These are phyloP conservation scores for Phalanger gymnotis DNA, from an alignment of 2,797 vertebrate species.

Conservation along the genomic window DNA sequence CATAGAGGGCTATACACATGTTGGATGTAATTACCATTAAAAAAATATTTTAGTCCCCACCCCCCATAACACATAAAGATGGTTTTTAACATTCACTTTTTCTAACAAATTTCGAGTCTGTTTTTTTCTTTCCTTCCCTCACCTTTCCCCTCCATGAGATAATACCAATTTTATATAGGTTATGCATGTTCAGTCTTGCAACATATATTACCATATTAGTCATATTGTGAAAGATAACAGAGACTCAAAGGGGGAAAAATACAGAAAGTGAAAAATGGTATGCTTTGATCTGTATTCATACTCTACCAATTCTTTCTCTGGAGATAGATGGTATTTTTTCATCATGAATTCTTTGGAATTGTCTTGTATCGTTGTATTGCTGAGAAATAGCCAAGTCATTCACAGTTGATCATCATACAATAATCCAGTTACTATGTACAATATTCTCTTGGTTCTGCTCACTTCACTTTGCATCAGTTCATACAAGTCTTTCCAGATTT, in stretches of 20 bases:
- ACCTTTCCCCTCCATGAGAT: neutral
- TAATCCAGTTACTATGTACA: neutral
- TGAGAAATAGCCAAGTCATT: neutral
- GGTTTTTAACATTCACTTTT: neutral
- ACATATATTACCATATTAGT: neutral
- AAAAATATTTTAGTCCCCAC: neutral
- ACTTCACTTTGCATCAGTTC: neutral
- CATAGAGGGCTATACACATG: neutral
- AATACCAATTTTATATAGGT: neutral
- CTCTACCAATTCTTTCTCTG: neutral
- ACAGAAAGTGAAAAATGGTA: neutral
- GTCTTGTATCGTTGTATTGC: neutral
- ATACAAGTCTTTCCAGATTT: neutral
- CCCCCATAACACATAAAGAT: neutral
- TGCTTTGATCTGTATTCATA: neutral
- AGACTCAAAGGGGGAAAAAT: neutral
- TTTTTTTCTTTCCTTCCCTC: neutral
- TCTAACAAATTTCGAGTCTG: neutral
- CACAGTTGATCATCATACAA: neutral
- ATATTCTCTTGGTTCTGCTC: neutral
- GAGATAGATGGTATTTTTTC: neutral
- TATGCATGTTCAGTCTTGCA: neutral
- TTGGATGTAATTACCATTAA: neutral
- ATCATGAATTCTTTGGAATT: neutral
- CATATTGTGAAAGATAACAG: neutral